These are phyloP conservation scores for Trachymyrmex cornetzi DNA, from an alignment of 1,140 invertebrate genomes.

Conservation along the genomic window DNA sequence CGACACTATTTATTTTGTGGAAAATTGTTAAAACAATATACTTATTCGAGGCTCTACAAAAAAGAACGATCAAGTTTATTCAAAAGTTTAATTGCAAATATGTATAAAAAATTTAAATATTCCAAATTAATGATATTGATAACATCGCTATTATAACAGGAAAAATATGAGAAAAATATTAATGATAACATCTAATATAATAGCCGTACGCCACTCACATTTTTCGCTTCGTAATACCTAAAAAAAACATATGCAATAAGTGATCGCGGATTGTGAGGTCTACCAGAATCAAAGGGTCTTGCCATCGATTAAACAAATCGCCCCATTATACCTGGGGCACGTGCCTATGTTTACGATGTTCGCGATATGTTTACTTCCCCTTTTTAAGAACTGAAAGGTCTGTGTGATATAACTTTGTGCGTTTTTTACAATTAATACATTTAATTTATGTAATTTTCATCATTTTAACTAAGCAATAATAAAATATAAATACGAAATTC, in stretches of 20 bases:
- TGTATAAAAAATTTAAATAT: not conserved
- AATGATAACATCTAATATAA: slow-evolving; percentile 1
- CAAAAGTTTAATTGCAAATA: not conserved
- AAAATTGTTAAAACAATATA: slow-evolving; percentile 38
- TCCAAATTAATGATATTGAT: not conserved
- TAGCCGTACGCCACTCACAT: not conserved
- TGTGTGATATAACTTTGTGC: slow-evolving; percentile 4
- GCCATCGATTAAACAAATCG: slow-evolving; percentile 81
- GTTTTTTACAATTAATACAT: slow-evolving; percentile 6
- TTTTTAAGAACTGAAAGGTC: slow-evolving; percentile 14
- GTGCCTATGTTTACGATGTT: slow-evolving; percentile 51
- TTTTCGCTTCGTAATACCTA: slow-evolving; percentile 5
- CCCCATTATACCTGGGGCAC: slow-evolving; percentile 60
- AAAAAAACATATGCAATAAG: slow-evolving; percentile 38
- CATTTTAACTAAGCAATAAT: not conserved
- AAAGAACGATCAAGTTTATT: not conserved
- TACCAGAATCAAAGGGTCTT: slow-evolving; percentile 73
- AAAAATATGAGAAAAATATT: not conserved
- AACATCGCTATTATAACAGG: not conserved
- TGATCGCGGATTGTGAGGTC: slow-evolving; percentile 63
- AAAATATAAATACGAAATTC: not conserved
- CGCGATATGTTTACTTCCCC: slow-evolving; percentile 51
- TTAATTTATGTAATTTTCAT: not conserved
- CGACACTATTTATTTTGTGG: not conserved
- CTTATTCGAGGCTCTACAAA: not conserved